Base-by-base conservation (phyloP, 2,888 invertebrate species). In the Pristionchus maxplancki region DNA sequence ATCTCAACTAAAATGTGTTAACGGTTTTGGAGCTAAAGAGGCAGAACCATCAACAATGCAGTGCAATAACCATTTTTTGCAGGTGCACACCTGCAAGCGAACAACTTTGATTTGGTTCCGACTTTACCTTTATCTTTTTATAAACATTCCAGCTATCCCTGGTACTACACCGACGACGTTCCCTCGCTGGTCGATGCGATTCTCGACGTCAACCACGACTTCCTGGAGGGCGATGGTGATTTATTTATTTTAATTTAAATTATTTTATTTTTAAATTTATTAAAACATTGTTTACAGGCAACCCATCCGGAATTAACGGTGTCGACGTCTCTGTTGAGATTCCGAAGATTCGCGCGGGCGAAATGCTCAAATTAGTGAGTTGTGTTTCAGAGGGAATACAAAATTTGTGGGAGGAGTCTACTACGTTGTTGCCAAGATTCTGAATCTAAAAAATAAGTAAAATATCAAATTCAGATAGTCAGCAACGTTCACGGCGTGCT, bases 321-420 rank as follows among this genome's bases (percentile, higher is more conserved):
- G 48, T 91, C 40, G 90, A 91, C 58, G 89, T 91, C 50, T 90
- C 91, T 24, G 37, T 90, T 34, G 90, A 91, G 67, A 78, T 91
- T 8, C 86, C 89, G 40, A 91, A 89, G 88, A 88, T 90, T 1
- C 87, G 91, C 44, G 89, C 88, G 44, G 90, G 87, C 1, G 87
- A 71, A 9, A 74, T 44, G 37, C 20, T 86, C 24, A 48, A 86
- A 67, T 28, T 48, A 28, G 85, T 67, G 0, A 86, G 67, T 62
- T 31, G 9, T n/a, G 24, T 24, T 31, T 24, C 44, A 44, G 1
- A 78, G 2, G 40, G n/a, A 44, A 8, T 78, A 40, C 20, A 74
- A 74, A n/a, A 20, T 58, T 58, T 58, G n/a, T n/a, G 58, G 17
- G 15, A n/a, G n/a, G n/a, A n/a, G n/a, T n/a, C n/a, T n/a, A n/a